Percentiles rank a stretch among this genome's conserved stretches.
Evolutionary conservation across 2,113 vertebrate genomes (phyloP).

Genomic region (Ranitomeya variabilis): DNA sequence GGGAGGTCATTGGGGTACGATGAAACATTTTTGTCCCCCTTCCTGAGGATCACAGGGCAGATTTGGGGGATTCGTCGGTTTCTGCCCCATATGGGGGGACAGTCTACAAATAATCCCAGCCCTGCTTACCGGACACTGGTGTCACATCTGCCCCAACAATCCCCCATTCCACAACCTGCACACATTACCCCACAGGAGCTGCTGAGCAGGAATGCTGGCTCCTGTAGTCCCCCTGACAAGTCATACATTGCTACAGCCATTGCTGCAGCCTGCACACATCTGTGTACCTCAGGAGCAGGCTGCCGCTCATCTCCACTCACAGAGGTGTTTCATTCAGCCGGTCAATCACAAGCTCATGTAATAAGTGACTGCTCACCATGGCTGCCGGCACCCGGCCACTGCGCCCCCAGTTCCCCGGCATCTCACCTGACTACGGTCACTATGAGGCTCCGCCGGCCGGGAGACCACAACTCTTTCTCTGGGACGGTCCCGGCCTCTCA

Average conservation of each 20-base stretch:
- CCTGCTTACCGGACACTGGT: too few species aligned
- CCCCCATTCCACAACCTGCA: neutral
- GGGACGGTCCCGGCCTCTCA: conserved; percentile 38
- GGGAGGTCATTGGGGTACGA: too few species aligned
- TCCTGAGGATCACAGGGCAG: too few species aligned
- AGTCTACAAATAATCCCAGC: too few species aligned
- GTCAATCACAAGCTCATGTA: neutral
- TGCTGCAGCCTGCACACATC: neutral
- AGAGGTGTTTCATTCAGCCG: neutral
- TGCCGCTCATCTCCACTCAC: neutral
- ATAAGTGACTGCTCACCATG: conserved; percentile 10
- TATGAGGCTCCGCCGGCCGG: conserved; percentile 14
- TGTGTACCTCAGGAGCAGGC: neutral
- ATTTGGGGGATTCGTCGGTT: too few species aligned
- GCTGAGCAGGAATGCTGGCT: neutral
- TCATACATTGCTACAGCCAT: neutral
- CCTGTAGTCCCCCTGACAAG: neutral
- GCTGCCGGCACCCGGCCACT: conserved; percentile 17
- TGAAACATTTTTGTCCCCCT: too few species aligned
- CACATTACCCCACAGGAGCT: neutral
- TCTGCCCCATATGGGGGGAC: too few species aligned
- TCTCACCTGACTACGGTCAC: conserved; percentile 47
- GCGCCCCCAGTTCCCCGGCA: conserved; percentile 43
- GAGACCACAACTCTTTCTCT: conserved; percentile 32
- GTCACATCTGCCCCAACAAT: too few species aligned